phyloP scores from a whole-genome alignment of 2,113 vertebrate genomes.

The Archocentrus centrarchus region DNA sequence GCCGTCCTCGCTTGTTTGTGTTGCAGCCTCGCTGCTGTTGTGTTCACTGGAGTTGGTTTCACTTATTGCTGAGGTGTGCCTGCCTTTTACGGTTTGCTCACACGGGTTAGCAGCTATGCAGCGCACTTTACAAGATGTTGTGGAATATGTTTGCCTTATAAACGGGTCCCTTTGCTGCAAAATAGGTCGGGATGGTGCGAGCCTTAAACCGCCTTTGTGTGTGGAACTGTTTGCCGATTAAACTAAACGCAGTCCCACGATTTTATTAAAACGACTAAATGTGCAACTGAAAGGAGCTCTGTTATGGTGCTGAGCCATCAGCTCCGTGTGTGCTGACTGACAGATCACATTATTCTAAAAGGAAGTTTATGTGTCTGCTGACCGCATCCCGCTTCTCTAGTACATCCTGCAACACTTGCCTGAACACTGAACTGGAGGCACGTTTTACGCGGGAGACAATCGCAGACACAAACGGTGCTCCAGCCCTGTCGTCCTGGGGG shows the following conservation, averaged over 20 bases:
- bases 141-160: no score
- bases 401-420: not conserved
- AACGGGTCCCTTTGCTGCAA: not conserved
- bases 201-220: not conserved
- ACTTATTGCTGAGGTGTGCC: not conserved
- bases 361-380: not conserved
- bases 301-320: not conserved
- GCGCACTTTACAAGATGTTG: not conserved
- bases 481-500: conserved; percentile 37
- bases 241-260: not conserved
- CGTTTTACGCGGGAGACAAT: conserved; percentile 7
- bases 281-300: not conserved
- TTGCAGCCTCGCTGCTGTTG: not conserved
- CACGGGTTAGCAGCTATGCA: not conserved
- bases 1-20: conserved; percentile 12
- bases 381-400: not conserved
- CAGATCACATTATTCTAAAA: not conserved
- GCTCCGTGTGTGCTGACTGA: not conserved
- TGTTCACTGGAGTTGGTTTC: not conserved
- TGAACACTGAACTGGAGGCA: not conserved
- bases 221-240: not conserved
- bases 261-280: not conserved
- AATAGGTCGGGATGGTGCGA: not conserved
- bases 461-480: not conserved
- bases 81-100: not conserved